A percentile compares a stretch with the other conserved stretches of the same genome.
phyloP scores from a whole-genome alignment of 2,888 invertebrate genomes.

The Eumerus sabulonum region DNA sequence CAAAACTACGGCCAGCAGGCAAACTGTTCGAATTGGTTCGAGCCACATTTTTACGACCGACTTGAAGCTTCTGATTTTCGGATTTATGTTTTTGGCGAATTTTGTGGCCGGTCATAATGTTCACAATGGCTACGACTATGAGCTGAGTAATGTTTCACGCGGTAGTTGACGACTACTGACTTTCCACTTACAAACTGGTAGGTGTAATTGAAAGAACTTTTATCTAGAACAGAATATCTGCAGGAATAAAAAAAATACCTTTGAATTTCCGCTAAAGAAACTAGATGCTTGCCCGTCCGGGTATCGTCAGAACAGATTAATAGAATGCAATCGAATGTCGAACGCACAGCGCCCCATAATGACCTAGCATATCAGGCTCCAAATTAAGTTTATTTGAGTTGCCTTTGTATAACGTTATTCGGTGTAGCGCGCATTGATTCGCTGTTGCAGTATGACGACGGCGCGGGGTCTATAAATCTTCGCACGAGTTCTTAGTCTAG shows the following conservation, averaged over 20 bases:
- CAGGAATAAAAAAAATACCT: no score
- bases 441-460: conserved; percentile 9
- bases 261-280: no score
- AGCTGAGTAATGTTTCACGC: no score
- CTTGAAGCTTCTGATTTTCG: conserved; percentile 61
- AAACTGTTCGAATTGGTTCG: conserved; percentile 35
- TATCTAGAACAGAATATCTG: no score
- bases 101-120: conserved; percentile 42
- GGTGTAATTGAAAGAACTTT: no score
- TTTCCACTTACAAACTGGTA: no score
- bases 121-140: background rate
- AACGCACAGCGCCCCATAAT: conserved; percentile 36
- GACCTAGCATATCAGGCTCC: conserved; percentile 47
- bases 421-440: conserved; percentile 11
- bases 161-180: no score
- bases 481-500: conserved; percentile 27
- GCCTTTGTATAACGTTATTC: conserved; percentile 51
- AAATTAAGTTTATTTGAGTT: conserved; percentile 68
- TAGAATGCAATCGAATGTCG: conserved; percentile 1
- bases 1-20: background rate
- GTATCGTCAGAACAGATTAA: background rate
- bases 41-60: conserved; percentile 46
- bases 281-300: no score
- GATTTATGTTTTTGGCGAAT: conserved; percentile 46
- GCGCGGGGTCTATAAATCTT: conserved; percentile 55